Conservation (phyloP, 2,797 vertebrate species). For the Leptoclinus maculatus region DNA sequence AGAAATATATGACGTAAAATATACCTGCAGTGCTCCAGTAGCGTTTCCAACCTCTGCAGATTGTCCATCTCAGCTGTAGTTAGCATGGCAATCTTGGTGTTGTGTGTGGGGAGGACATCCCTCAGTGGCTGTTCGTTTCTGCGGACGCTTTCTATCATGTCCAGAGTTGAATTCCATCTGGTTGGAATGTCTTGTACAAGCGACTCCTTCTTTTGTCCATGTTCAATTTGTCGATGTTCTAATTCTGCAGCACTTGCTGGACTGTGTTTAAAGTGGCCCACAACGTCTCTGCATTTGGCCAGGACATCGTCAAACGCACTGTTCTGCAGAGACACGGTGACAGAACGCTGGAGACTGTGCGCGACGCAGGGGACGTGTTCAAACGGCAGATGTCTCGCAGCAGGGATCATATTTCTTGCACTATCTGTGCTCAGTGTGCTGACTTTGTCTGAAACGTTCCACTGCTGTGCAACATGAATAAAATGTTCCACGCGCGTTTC, state of each 20-base stretch:
- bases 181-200: background rate
- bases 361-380: background rate
- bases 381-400: background rate
- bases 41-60: too few relatives aligned
- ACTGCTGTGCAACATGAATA: background rate
- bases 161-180: too few relatives aligned
- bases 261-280: background rate
- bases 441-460: background rate
- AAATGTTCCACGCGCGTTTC: background rate
- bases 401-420: background rate
- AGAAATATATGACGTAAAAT: too few relatives aligned
- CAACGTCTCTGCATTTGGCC: background rate
- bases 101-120: too few relatives aligned
- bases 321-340: background rate
- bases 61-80: too few relatives aligned
- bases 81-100: too few relatives aligned
- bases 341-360: background rate
- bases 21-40: too few relatives aligned
- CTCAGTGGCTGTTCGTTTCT: too few relatives aligned
- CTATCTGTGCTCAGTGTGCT: background rate
- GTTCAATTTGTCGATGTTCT: background rate
- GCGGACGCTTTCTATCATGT: too few relatives aligned
- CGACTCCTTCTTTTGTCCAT: background rate
- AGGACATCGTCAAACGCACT: background rate
- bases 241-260: background rate